Conservation (phyloP, 2,888 invertebrate species). For the Muscina levida region DNA sequence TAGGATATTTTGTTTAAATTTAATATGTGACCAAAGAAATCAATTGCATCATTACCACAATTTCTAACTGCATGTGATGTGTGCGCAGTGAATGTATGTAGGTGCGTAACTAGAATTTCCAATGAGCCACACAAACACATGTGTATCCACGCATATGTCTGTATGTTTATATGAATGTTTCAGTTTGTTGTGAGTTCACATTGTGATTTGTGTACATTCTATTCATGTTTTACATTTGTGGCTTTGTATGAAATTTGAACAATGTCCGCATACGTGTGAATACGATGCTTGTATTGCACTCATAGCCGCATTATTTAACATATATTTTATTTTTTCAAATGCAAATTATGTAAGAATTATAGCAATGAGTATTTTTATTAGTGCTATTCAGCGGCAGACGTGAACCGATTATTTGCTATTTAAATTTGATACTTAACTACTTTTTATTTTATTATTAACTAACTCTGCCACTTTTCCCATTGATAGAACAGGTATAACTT, state of each 20-base stretch:
- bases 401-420: too few species aligned
- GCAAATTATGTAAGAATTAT: too few species aligned
- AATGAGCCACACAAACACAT: constrained; percentile 7
- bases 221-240: constrained; percentile 60
- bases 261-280: constrained; percentile 18
- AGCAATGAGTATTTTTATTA: too few species aligned
- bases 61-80: constrained; percentile 57
- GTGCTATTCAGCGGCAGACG: too few species aligned
- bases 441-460: too few species aligned
- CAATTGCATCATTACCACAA: constrained; percentile 66
- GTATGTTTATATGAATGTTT: too few species aligned
- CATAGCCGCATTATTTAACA: constrained; percentile 56
- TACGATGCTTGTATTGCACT: constrained; percentile 42
- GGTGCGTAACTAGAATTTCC: background rate
- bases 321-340: constrained; percentile 12
- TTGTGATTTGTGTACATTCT: constrained; percentile 15
- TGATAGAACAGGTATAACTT: too few species aligned
- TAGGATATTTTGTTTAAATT: constrained; percentile 49
- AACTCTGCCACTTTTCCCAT: too few species aligned
- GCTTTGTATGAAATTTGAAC: constrained; percentile 40
- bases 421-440: too few species aligned
- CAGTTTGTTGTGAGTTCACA: too few species aligned
- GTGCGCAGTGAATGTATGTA: constrained; percentile 20
- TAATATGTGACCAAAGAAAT: constrained; percentile 64
- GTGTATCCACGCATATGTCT: constrained; percentile 1